phyloP scores from a whole-genome alignment of 1,140 invertebrate species.

The Lepidurus packardi region DNA sequence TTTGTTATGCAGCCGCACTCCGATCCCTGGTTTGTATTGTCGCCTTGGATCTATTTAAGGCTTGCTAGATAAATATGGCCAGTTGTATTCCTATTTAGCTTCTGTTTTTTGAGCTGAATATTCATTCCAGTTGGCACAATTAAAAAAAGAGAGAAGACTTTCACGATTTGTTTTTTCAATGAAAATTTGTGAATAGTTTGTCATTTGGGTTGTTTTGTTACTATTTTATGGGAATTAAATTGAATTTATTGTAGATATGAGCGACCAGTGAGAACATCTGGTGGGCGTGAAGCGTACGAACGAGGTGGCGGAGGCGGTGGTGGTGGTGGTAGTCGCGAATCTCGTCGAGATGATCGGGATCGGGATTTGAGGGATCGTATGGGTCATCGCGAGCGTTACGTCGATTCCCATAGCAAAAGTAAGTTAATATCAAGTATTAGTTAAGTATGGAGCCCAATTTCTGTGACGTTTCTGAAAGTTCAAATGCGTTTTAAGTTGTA shows the following conservation, averaged over 20 bases:
- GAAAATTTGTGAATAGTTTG: too few species aligned
- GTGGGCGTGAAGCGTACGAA: neutral
- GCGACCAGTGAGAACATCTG: neutral
- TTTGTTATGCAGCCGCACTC: neutral
- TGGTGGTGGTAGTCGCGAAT: neutral
- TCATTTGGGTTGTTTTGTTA: too few species aligned
- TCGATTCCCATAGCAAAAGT: neutral
- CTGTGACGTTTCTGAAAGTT: neutral
- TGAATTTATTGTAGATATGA: neutral
- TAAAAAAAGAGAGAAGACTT: too few species aligned
- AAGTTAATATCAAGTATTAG: neutral
- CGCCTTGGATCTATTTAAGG: constrained; percentile 13
- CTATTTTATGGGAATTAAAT: neutral
- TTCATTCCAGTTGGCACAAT: constrained; percentile 17
- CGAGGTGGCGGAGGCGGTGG: neutral
- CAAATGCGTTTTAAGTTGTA: too few species aligned
- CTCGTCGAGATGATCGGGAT: constrained; percentile 12
- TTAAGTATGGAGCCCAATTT: neutral
- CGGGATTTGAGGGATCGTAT: neutral
- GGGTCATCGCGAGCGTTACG: neutral
- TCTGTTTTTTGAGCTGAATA: neutral
- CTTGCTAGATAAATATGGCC: constrained; percentile 1
- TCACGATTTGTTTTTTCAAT: too few species aligned
- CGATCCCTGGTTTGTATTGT: neutral
- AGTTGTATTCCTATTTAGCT: constrained; percentile 1